Percentiles rank a stretch among this genome's conserved stretches.
These are phyloP conservation scores for Apis florea DNA, from an alignment of 1,140 invertebrate genomes.

Conservation along the genomic window DNA sequence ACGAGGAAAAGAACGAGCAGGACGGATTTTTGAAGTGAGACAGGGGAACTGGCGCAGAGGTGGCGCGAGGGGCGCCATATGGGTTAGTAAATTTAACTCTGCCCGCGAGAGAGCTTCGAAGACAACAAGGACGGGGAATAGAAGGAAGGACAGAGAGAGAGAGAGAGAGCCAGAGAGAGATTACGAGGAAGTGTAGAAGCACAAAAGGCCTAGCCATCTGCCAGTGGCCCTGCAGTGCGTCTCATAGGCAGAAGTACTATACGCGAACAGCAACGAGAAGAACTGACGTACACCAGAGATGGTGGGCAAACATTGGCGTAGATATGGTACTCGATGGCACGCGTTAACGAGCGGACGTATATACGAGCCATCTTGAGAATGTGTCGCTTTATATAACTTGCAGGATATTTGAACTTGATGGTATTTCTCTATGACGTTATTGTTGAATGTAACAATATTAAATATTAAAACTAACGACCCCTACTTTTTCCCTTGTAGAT, in stretches of 20 bases:
- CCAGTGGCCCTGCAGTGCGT: constrained; percentile 55
- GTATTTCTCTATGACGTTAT: background rate
- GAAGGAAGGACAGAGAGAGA: background rate
- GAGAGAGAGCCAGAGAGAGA: constrained; percentile 36
- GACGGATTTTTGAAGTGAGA: constrained; percentile 21
- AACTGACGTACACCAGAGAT: constrained; percentile 58
- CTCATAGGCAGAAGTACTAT: constrained; percentile 54
- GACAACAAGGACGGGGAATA: constrained; percentile 24
- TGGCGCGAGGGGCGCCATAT: constrained; percentile 65
- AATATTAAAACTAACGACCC: too few species aligned
- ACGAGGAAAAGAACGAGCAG: constrained; percentile 1
- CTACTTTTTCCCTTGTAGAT: too few species aligned
- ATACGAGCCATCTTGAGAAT: background rate
- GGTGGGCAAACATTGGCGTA: constrained; percentile 51
- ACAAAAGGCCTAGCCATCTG: constrained; percentile 71
- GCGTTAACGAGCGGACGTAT: background rate
- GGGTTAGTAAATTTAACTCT: constrained; percentile 72
- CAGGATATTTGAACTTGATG: constrained; percentile 14
- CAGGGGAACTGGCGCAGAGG: constrained; percentile 17
- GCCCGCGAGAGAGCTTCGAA: constrained; percentile 47
- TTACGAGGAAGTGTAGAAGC: constrained; percentile 62
- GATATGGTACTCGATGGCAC: constrained; percentile 3
- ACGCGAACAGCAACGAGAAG: constrained; percentile 47
- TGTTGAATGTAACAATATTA: background rate
- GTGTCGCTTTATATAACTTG: constrained; percentile 18